A percentile compares a stretch with the other conserved stretches of the same genome.
Conservation (phyloP, 2,113 vertebrate species). For the Theristicus caerulescens region DNA sequence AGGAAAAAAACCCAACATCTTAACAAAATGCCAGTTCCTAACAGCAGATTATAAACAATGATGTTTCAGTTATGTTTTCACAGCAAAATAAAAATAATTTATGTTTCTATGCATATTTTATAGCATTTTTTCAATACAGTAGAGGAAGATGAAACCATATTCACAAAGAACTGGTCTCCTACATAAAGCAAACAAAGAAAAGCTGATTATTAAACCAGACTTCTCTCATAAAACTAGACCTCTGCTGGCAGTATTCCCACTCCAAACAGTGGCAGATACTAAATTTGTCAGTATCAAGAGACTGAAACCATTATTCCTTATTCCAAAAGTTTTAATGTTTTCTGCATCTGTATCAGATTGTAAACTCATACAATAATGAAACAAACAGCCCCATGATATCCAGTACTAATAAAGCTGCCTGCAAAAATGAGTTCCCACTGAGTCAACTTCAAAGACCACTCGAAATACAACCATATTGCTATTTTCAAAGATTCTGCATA, state of each 20-base stretch:
- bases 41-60: not conserved
- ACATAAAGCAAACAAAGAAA: not conserved
- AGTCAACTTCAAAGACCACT: not conserved
- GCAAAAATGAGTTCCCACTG: not conserved
- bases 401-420: not conserved
- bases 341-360: not conserved
- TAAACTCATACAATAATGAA: not conserved
- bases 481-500: not conserved
- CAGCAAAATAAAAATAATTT: not conserved
- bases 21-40: not conserved
- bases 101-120: not conserved
- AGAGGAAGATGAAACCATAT: not conserved
- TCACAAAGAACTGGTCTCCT: not conserved
- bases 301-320: not conserved
- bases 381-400: not conserved
- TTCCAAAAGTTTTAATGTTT: not conserved
- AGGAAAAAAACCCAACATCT: not conserved
- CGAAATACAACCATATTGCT: not conserved
- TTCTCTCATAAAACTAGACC: not conserved
- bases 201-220: not conserved
- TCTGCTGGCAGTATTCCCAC: not conserved
- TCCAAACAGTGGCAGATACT: not conserved
- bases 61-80: not conserved
- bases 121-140: not conserved
- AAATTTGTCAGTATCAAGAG: not conserved